A percentile compares a stretch with the other conserved stretches of the same genome.
Conservation (phyloP, 2,797 vertebrate genomes). For the Gila robusta region DNA sequence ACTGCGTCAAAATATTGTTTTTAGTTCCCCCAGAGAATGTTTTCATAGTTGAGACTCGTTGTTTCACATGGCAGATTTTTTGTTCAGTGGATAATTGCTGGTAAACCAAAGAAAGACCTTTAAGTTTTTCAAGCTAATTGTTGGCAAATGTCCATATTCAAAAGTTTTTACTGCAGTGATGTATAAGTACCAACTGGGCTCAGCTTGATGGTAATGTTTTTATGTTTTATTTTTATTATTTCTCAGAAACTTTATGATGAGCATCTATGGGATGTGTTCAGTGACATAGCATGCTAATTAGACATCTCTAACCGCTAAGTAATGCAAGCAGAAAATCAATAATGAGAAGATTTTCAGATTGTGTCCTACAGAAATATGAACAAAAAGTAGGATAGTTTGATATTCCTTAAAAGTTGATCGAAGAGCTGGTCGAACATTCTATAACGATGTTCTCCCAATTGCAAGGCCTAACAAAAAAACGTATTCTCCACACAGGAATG, state of each 20-base stretch:
- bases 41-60: background rate
- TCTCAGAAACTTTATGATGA: constrained; percentile 47
- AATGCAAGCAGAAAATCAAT: background rate
- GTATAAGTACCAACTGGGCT: constrained; percentile 8
- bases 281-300: background rate
- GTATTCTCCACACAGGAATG: background rate
- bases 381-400: background rate
- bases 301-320: background rate
- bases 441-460: background rate
- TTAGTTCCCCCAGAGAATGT: background rate
- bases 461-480: background rate
- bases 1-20: background rate
- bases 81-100: constrained; percentile 9
- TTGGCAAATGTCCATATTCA: constrained; percentile 44
- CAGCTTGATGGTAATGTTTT: constrained; percentile 25
- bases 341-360: background rate
- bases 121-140: constrained; percentile 40
- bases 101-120: background rate
- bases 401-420: background rate
- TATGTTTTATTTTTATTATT: constrained; percentile 3
- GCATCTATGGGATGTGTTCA: background rate
- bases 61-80: background rate
- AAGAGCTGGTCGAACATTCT: background rate
- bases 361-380: background rate
- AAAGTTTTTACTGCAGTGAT: constrained; percentile 35